Evolutionary conservation across 2,113 vertebrate species (phyloP).

Genomic region (Pycnonotus jocosus): DNA sequence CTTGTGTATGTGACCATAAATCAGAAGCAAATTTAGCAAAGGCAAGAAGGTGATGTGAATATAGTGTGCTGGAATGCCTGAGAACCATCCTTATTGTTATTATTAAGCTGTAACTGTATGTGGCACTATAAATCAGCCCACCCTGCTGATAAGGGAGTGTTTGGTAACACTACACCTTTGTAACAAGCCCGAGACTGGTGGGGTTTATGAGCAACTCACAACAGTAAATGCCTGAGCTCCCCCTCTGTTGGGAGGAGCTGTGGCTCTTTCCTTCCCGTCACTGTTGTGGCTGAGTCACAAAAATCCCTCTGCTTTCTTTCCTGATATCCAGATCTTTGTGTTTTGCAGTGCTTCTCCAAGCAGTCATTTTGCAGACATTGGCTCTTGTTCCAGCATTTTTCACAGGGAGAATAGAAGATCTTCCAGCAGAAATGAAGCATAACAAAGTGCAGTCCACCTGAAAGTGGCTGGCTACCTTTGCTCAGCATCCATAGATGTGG

Average conservation of each 20-base stretch:
- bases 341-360: neutral
- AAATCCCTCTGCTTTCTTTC: neutral
- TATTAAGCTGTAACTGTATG: neutral
- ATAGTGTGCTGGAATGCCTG: neutral
- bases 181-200: neutral
- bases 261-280: neutral
- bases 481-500: neutral
- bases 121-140: neutral
- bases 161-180: neutral
- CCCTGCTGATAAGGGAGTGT: neutral
- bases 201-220: neutral
- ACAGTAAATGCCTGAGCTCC: neutral
- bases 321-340: neutral
- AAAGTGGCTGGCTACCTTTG: neutral
- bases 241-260: neutral
- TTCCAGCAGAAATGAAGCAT: neutral
- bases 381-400: neutral
- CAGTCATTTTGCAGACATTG: neutral
- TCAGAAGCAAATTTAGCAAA: conserved; percentile 12
- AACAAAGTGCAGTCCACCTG: neutral
- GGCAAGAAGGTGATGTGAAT: neutral
- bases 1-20: neutral
- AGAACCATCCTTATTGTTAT: neutral
- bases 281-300: neutral
- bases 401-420: neutral